phyloP scores from a whole-genome alignment of 2,113 vertebrate species.

The Manacus vitellinus region DNA sequence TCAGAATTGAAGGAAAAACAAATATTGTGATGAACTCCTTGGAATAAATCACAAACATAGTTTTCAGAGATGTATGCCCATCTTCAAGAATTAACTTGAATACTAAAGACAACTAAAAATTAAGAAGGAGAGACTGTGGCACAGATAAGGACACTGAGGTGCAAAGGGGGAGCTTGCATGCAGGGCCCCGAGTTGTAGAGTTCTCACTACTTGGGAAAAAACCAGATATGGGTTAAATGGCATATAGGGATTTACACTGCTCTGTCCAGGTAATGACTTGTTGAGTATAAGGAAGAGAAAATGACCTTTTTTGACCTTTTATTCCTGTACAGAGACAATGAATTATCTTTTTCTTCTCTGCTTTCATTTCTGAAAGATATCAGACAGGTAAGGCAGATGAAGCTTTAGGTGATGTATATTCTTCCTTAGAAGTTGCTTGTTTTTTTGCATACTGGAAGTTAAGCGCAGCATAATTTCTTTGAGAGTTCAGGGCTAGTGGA shows the following conservation, averaged over 20 bases:
- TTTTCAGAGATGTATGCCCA: not conserved
- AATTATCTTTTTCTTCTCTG: not conserved
- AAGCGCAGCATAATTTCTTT: rapidly evolving
- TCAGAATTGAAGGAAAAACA: not conserved
- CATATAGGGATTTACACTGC: not conserved
- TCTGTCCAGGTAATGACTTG: not conserved
- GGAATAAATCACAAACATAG: not conserved
- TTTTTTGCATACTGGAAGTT: not conserved
- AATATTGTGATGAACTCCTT: not conserved
- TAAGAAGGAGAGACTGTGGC: not conserved
- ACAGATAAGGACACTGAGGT: not conserved
- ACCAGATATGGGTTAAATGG: rapidly evolving
- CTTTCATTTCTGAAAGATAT: not conserved
- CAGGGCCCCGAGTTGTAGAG: not conserved
- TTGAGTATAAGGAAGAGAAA: not conserved
- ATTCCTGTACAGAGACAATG: not conserved
- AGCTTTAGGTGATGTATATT: not conserved
- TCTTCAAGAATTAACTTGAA: not conserved
- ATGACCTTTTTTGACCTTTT: not conserved
- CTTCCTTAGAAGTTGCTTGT: not conserved
- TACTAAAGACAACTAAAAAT: not conserved
- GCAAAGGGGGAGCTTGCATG: not conserved
- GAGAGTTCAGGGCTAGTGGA: not conserved
- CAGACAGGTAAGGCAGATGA: not conserved
- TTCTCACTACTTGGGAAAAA: not conserved